phyloP scores from a whole-genome alignment of 2,797 vertebrate genomes.

The Myripristis jacobus region DNA sequence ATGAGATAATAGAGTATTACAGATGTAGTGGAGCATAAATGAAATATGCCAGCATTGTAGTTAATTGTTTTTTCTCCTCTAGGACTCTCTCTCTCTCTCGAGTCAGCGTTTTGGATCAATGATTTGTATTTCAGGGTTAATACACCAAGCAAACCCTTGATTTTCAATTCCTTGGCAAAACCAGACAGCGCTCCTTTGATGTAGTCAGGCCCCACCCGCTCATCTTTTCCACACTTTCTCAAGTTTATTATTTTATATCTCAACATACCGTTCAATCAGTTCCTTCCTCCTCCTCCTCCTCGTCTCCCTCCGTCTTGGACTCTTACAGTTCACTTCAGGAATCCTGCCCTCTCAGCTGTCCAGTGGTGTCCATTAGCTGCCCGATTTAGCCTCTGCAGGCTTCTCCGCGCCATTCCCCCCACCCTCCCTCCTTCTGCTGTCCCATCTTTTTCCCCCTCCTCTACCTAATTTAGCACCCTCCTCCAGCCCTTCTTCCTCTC shows the following conservation, averaged over 20 bases:
- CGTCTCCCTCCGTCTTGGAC: slow-evolving; percentile 62
- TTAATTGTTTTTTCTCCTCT: slow-evolving; percentile 16
- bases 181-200: slow-evolving; percentile 23
- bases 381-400: slow-evolving; percentile 78
- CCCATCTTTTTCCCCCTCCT: slow-evolving; percentile 21
- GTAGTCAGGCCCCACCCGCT: background rate
- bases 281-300: slow-evolving; percentile 45
- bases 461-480: slow-evolving; percentile 49
- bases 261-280: slow-evolving; percentile 46
- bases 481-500: slow-evolving; percentile 15
- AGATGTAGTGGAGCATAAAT: background rate
- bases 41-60: slow-evolving; percentile 5
- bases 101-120: slow-evolving; percentile 20
- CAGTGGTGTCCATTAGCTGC: slow-evolving; percentile 80
- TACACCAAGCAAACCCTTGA: slow-evolving; percentile 19
- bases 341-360: slow-evolving; percentile 85
- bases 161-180: slow-evolving; percentile 22
- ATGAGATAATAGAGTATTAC: slow-evolving; percentile 32
- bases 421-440: slow-evolving; percentile 12
- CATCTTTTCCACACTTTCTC: slow-evolving; percentile 34
- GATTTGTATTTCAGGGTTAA: slow-evolving; percentile 22
- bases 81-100: too few relatives aligned
- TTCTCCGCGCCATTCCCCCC: slow-evolving; percentile 3
- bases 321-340: slow-evolving; percentile 77
- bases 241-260: slow-evolving; percentile 39